Evolutionary conservation across 2,888 invertebrate species (phyloP).

Genomic region (Gonocerus acuteangulatus): DNA sequence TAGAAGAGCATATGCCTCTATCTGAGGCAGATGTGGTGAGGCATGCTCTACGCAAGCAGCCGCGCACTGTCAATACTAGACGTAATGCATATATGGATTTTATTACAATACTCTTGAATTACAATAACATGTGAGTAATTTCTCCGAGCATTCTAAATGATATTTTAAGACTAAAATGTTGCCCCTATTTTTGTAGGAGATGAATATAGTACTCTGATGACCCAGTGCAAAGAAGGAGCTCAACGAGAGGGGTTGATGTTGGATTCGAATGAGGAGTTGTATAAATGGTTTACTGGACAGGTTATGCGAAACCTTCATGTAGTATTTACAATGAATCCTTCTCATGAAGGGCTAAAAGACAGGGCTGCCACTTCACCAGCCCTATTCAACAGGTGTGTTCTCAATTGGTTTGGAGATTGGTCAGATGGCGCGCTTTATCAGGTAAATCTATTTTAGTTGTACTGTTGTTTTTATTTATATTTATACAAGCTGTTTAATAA

Average conservation of each 20-base stretch:
- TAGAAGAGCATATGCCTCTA: too few relatives aligned
- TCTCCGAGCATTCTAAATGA: too few relatives aligned
- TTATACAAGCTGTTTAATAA: neutral
- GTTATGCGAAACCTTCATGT: conserved; percentile 99
- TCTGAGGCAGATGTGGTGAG: too few relatives aligned
- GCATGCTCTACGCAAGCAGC: too few relatives aligned
- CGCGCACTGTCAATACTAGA: too few relatives aligned
- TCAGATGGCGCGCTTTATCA: conserved; percentile 91
- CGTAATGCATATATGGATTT: too few relatives aligned
- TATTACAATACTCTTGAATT: too few relatives aligned
- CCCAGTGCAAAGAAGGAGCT: conserved; percentile 98
- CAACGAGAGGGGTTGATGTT: conserved; percentile 96
- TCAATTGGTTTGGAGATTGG: conserved; percentile 95
- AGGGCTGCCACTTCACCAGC: conserved; percentile 98
- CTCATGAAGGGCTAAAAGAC: conserved; percentile 95
- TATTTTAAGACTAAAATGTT: neutral
- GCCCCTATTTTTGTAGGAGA: conserved; percentile 74
- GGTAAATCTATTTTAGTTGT: conserved; percentile 44
- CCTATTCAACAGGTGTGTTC: conserved; percentile 81
- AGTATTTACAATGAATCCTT: conserved; percentile 99
- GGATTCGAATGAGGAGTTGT: conserved; percentile 95
- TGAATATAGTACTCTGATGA: conserved; percentile 97
- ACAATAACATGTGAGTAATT: too few relatives aligned
- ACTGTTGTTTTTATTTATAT: neutral
- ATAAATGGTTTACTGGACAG: conserved; percentile 99